Evolutionary conservation across 2,797 vertebrate genomes (phyloP).

Genomic region (Vipera latastei): DNA sequence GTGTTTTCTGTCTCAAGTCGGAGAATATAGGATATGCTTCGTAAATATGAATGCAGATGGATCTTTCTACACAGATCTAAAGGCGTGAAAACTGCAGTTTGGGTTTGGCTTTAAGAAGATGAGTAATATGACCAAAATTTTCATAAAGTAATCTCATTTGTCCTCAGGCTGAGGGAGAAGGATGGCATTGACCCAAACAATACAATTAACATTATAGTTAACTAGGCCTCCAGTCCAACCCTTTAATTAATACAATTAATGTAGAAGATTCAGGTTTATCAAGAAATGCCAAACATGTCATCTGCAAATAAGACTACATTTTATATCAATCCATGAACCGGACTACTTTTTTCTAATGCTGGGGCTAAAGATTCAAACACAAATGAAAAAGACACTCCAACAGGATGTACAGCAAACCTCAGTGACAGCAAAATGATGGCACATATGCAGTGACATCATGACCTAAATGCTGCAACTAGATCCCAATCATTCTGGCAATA

Average conservation of each 20-base stretch:
- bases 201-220: neutral
- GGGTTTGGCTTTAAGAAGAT: conserved; percentile 23
- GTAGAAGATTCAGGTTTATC: neutral
- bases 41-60: neutral
- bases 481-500: neutral
- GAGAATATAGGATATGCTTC: neutral
- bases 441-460: neutral
- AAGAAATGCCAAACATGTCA: neutral
- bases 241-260: neutral
- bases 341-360: neutral
- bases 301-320: neutral
- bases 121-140: conserved; percentile 45
- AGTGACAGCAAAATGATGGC: neutral
- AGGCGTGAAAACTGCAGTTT: conserved; percentile 17
- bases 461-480: neutral
- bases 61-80: neutral
- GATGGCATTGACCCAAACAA: conserved; percentile 32
- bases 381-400: neutral
- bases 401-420: neutral
- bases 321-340: neutral
- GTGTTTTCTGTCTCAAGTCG: too few relatives aligned
- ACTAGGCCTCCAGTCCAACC: neutral
- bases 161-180: conserved; percentile 45
- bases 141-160: conserved; percentile 48
- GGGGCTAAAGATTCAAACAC: neutral